Conservation (phyloP, 2,888 invertebrate genomes). For the Caenorhabditis sinica region DNA sequence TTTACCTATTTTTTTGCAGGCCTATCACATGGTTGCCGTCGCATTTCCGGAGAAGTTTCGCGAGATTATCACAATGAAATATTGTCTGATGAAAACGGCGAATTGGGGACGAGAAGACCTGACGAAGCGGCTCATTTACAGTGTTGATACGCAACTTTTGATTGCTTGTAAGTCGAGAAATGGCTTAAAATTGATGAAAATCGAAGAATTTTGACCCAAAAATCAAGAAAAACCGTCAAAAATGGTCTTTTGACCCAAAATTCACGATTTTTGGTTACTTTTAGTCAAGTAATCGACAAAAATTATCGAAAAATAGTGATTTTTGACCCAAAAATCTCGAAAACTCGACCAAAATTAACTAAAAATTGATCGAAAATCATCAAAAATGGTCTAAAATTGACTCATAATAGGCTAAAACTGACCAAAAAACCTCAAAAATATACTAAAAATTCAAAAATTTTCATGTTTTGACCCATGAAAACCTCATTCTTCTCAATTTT, state of each 20-base stretch:
- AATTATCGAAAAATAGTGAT: no score
- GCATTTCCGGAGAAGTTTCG: conserved; percentile 63
- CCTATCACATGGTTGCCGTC: conserved; percentile 65
- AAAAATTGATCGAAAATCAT: no score
- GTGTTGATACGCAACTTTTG: conserved; percentile 56
- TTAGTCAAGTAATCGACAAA: no score
- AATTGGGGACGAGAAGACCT: conserved; percentile 64
- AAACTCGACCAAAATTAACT: no score
- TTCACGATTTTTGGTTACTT: no score
- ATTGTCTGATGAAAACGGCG: conserved; percentile 67
- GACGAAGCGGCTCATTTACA: conserved; percentile 47
- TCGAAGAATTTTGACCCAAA: background rate
- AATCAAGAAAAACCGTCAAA: background rate
- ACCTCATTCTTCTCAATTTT: no score
- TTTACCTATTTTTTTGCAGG: conserved; percentile 33
- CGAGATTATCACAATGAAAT: conserved; percentile 62
- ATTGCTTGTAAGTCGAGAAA: conserved; percentile 47
- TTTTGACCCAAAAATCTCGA: background rate
- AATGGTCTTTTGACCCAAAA: no score
- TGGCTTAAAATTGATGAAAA: background rate
- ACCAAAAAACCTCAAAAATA: no score
- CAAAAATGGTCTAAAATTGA: no score
- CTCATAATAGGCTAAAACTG: no score
- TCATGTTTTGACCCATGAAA: no score
- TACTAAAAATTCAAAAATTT: no score